These are phyloP conservation scores for Trisateles emortualis DNA, from an alignment of 2,888 invertebrate genomes.

Conservation along the genomic window DNA sequence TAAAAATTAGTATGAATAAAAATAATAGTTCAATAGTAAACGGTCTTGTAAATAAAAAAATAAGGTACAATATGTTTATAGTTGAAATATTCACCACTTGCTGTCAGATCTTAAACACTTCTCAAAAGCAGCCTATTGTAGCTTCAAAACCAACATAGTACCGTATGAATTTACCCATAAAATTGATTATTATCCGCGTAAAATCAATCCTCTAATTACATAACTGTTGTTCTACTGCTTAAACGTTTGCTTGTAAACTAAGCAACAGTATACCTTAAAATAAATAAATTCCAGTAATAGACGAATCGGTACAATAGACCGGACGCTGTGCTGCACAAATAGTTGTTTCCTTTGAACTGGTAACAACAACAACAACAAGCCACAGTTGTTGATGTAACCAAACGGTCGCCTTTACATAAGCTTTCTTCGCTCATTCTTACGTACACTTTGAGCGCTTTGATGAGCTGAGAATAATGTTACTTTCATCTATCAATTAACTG, in stretches of 20 bases:
- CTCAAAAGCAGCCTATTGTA: no score
- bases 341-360: constrained; percentile 81
- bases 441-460: constrained; percentile 38
- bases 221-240: constrained; percentile 1
- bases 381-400: constrained; percentile 63
- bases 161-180: no score
- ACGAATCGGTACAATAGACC: constrained; percentile 68
- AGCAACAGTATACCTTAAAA: constrained; percentile 33
- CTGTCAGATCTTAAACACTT: no score
- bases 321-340: constrained; percentile 75
- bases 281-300: constrained; percentile 61
- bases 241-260: constrained; percentile 11
- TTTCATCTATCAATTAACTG: constrained; percentile 22
- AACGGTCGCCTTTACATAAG: constrained; percentile 55
- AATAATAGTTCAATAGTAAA: no score
- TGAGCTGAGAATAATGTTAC: constrained; percentile 28
- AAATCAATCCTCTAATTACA: not conserved
- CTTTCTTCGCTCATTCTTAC: constrained; percentile 43
- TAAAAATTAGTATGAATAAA: no score
- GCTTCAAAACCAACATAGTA: no score
- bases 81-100: no score
- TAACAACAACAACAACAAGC: constrained; percentile 56
- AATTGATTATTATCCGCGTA: not conserved
- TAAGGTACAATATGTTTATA: no score
- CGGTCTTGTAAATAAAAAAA: no score